These are phyloP conservation scores for Stichodactyla helianthus DNA, from an alignment of 64 coral and sea anemone genomes.

Conservation along the genomic window DNA sequence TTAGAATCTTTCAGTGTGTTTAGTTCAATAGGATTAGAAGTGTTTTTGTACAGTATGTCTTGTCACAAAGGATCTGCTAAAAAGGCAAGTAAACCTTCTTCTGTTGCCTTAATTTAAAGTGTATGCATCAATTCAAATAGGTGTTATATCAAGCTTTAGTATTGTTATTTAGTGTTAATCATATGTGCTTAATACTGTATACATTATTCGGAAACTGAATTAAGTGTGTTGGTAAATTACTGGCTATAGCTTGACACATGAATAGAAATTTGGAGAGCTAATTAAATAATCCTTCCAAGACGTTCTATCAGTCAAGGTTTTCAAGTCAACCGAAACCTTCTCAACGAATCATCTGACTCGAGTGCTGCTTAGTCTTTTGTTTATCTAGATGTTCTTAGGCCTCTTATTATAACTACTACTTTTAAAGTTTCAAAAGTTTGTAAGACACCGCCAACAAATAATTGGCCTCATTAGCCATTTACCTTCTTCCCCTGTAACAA, in stretches of 20 bases:
- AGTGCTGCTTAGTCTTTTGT: not conserved
- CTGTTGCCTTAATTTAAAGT: not conserved
- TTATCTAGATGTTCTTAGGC: not conserved
- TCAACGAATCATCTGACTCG: not conserved
- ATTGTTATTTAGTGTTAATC: not conserved
- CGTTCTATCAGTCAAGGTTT: not conserved
- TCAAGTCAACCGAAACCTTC: not conserved
- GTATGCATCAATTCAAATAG: not conserved
- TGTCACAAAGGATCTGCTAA: not conserved
- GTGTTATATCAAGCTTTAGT: not conserved
- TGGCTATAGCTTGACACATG: not conserved
- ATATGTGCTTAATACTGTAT: not conserved
- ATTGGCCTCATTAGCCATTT: too few species aligned
- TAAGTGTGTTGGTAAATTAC: not conserved
- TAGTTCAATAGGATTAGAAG: not conserved
- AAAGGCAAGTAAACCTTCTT: slow-evolving; percentile 14
- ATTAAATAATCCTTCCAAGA: slow-evolving; percentile 1
- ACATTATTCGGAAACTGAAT: not conserved
- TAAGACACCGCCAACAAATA: too few species aligned
- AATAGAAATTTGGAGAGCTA: slow-evolving; percentile 4
- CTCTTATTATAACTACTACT: too few species aligned
- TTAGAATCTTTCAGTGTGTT: not conserved
- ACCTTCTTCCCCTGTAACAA: too few species aligned
- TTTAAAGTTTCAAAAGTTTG: too few species aligned
- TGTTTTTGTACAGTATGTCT: slow-evolving; percentile 6